phyloP scores from a whole-genome alignment of 2,797 vertebrate species.

The Alfaro cultratus region DNA sequence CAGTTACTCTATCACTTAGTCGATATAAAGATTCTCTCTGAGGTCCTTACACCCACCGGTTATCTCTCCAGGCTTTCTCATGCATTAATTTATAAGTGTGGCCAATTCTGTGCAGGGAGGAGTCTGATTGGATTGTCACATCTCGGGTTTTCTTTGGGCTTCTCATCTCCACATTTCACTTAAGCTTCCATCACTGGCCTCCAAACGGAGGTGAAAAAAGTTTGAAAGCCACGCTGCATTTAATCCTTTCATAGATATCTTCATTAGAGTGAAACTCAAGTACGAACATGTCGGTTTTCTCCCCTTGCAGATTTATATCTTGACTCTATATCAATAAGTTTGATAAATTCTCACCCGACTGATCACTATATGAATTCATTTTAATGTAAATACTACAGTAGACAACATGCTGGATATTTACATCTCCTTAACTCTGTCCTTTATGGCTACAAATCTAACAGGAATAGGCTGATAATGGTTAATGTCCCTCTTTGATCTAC shows the following conservation, averaged over 20 bases:
- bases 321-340: background rate
- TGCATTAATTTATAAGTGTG: slow-evolving; percentile 75
- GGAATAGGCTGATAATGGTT: background rate
- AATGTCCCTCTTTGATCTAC: background rate
- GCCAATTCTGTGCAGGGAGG: slow-evolving; percentile 46
- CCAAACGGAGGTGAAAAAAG: slow-evolving; percentile 32
- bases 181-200: slow-evolving; percentile 20
- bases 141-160: slow-evolving; percentile 50
- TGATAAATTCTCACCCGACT: background rate
- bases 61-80: slow-evolving; percentile 69
- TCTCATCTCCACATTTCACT: slow-evolving; percentile 58
- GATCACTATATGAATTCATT: background rate
- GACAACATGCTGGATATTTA: background rate
- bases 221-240: slow-evolving; percentile 3
- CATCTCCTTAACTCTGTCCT: too few relatives aligned
- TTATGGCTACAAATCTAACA: background rate
- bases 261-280: background rate
- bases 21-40: slow-evolving; percentile 75
- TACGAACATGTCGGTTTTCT: background rate
- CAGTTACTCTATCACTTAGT: slow-evolving; percentile 72
- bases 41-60: slow-evolving; percentile 70
- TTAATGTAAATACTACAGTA: background rate
- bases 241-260: slow-evolving; percentile 24
- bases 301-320: background rate
- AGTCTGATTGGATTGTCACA: slow-evolving; percentile 70